phyloP scores from a whole-genome alignment of 2,113 vertebrate species.

The Chaetodon auriga region DNA sequence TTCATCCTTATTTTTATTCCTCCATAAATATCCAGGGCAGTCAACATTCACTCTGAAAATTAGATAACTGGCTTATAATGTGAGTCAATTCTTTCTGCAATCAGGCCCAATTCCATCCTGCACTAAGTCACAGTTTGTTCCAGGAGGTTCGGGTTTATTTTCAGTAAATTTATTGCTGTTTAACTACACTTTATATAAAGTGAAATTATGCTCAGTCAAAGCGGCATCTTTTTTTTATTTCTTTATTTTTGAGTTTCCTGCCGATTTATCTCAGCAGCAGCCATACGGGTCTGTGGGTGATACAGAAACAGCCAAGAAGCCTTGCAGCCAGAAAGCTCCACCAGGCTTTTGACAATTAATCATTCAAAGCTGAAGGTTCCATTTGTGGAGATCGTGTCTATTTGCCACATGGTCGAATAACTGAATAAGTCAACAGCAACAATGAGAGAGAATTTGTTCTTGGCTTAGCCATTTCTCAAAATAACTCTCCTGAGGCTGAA shows the following conservation, averaged over 20 bases:
- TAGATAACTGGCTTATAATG: slow-evolving; percentile 25
- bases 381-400: slow-evolving; percentile 76
- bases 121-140: slow-evolving; percentile 1
- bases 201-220: slow-evolving; percentile 23
- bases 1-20: slow-evolving; percentile 43
- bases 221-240: slow-evolving; percentile 1
- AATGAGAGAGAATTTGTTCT: slow-evolving; percentile 76
- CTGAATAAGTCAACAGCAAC: slow-evolving; percentile 82
- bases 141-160: slow-evolving; percentile 4
- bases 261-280: slow-evolving; percentile 28
- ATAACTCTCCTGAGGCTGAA: slow-evolving; percentile 80
- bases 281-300: slow-evolving; percentile 27
- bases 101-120: slow-evolving; percentile 6
- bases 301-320: slow-evolving; percentile 27
- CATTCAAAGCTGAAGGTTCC: slow-evolving; percentile 80
- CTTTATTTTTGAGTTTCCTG: not conserved
- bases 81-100: not conserved
- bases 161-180: not conserved
- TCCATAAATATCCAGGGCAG: slow-evolving; percentile 24
- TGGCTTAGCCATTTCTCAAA: slow-evolving; percentile 76
- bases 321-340: slow-evolving; percentile 60
- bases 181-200: slow-evolving; percentile 19
- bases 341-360: slow-evolving; percentile 76
- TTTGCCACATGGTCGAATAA: slow-evolving; percentile 82
- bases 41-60: slow-evolving; percentile 28